These are phyloP conservation scores for Orthosia cruda DNA, from an alignment of 2,888 invertebrate species.

Conservation along the genomic window DNA sequence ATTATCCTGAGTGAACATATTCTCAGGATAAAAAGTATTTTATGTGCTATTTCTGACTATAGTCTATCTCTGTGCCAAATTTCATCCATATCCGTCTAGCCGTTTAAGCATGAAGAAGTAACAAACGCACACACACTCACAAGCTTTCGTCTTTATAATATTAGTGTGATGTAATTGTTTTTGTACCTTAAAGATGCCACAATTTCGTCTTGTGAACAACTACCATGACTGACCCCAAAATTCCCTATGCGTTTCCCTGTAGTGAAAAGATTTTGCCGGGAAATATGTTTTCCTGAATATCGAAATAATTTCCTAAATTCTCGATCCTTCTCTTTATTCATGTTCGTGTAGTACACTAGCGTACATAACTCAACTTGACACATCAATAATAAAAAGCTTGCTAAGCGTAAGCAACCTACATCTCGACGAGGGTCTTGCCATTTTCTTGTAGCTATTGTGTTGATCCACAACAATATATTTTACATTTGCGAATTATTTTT, in stretches of 20 bases:
- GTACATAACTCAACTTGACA: constrained; percentile 72
- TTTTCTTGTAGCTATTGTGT: constrained; percentile 69
- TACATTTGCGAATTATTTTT: constrained; percentile 59
- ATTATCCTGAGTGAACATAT: too few relatives aligned
- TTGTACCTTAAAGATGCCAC: too few relatives aligned
- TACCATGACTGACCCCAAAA: not conserved
- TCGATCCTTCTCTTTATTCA: constrained; percentile 41
- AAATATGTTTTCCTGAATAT: too few relatives aligned
- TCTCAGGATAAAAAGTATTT: too few relatives aligned
- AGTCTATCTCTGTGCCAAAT: too few relatives aligned
- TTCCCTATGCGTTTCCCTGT: too few relatives aligned
- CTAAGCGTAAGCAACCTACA: constrained; percentile 62
- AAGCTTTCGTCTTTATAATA: too few relatives aligned
- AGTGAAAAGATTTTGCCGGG: constrained; percentile 22
- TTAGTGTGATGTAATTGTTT: too few relatives aligned
- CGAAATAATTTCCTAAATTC: constrained; percentile 24
- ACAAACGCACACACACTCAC: too few relatives aligned
- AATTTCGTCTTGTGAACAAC: not conserved
- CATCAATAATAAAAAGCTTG: constrained; percentile 71
- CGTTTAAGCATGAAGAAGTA: too few relatives aligned
- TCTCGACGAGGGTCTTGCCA: constrained; percentile 68
- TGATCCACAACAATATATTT: constrained; percentile 58
- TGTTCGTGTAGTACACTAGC: constrained; percentile 51
- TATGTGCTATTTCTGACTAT: too few relatives aligned
- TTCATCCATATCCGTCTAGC: too few relatives aligned